phyloP scores from a whole-genome alignment of 92 coral and sea anemone genomes.

The Zoanthus solanderi region DNA sequence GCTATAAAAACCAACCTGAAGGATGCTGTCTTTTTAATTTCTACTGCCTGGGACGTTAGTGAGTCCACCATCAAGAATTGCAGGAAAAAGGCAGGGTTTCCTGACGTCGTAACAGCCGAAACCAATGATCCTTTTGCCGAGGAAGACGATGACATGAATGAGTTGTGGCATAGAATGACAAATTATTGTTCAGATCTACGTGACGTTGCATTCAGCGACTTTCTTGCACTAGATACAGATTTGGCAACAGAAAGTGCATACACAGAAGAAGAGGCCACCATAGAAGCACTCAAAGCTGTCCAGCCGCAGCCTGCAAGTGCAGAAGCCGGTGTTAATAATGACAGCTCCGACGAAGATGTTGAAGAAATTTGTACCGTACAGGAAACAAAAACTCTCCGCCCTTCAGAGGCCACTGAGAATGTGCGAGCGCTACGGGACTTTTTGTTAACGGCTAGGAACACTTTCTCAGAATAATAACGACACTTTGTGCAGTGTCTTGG shows the following conservation, averaged over 20 bases:
- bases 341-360: neutral
- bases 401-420: conserved; percentile 19
- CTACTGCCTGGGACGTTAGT: neutral
- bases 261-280: conserved; percentile 52
- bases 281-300: conserved; percentile 6
- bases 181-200: conserved; percentile 36
- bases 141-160: conserved; percentile 53
- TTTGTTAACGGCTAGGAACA: too few relatives aligned
- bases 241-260: conserved; percentile 38
- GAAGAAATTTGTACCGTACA: conserved; percentile 7
- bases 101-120: conserved; percentile 29
- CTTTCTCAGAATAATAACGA: too few relatives aligned
- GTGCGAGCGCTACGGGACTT: neutral
- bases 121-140: conserved; percentile 65
- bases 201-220: conserved; percentile 42
- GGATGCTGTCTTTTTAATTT: neutral
- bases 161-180: conserved; percentile 54
- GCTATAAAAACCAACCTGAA: neutral
- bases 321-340: conserved; percentile 2
- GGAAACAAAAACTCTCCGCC: conserved; percentile 21
- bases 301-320: conserved; percentile 22
- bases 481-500: too few relatives aligned
- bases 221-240: conserved; percentile 41
- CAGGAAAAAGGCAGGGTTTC: conserved; percentile 70
- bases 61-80: conserved; percentile 54